Conservation (phyloP, 2,113 vertebrate genomes). For the Oreochromis spilurus region DNA sequence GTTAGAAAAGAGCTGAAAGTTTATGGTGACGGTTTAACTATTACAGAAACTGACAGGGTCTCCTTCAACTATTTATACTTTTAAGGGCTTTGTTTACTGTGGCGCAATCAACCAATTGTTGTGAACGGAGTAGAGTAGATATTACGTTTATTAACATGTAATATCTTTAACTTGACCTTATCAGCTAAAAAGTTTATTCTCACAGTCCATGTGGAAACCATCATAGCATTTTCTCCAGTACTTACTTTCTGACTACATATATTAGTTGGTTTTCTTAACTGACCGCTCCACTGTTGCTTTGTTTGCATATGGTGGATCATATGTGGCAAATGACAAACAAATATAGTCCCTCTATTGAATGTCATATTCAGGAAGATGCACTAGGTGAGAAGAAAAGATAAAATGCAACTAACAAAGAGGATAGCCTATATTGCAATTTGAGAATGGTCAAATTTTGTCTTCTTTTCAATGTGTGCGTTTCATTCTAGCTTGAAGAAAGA, state of each 20-base stretch:
- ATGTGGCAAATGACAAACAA: neutral
- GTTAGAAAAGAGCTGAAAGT: slow-evolving; percentile 16
- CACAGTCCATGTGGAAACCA: neutral
- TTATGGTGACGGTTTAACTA: slow-evolving; percentile 43
- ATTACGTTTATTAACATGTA: neutral
- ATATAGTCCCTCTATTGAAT: neutral
- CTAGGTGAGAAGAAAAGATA: neutral
- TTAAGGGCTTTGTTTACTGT: neutral
- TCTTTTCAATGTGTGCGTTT: neutral
- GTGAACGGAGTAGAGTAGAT: neutral
- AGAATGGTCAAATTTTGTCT: neutral
- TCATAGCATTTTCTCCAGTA: neutral
- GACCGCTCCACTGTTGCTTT: neutral
- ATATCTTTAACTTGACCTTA: neutral
- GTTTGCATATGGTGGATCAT: neutral
- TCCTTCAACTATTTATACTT: neutral
- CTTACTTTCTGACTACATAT: neutral
- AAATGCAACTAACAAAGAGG: neutral
- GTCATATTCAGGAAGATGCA: neutral
- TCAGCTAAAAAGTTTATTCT: neutral
- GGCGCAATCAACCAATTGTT: neutral
- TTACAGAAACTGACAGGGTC: slow-evolving; percentile 1
- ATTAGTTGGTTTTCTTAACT: neutral
- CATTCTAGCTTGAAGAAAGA: neutral
- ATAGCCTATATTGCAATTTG: neutral